Percentiles rank a stretch among this genome's conserved stretches.
Evolutionary conservation across 1,140 invertebrate species (phyloP).

Genomic region (Nebria ingens): DNA sequence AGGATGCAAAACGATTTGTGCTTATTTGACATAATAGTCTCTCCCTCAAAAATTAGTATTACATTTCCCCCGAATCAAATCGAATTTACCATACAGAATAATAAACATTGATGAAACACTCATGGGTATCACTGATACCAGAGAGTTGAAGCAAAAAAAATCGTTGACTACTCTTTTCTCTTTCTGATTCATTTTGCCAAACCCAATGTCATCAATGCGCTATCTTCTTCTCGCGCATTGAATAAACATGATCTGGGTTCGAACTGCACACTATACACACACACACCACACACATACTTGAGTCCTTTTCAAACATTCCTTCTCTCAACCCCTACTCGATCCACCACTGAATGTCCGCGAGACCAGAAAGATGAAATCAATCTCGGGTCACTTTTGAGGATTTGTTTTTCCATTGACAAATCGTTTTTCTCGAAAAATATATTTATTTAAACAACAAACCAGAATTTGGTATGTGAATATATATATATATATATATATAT

Average conservation of each 20-base stretch:
- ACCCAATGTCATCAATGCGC: neutral
- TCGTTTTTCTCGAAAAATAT: no score
- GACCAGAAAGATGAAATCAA: slow-evolving; percentile 2
- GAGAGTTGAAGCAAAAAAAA: neutral
- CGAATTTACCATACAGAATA: slow-evolving; percentile 2
- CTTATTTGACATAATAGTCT: neutral
- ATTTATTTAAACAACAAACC: no score
- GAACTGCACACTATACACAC: neutral
- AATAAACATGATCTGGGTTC: slow-evolving; percentile 7
- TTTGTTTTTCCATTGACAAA: no score
- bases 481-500: no score
- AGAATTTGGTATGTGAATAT: no score
- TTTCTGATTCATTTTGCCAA: neutral
- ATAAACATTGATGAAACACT: neutral
- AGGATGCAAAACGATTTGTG: no score
- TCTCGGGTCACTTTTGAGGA: neutral
- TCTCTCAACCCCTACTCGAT: neutral
- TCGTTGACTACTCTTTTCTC: no score
- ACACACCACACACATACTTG: neutral
- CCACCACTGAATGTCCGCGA: neutral
- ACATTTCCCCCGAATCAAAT: neutral
- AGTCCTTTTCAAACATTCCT: no score
- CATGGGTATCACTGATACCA: no score
- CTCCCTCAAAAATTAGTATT: neutral
- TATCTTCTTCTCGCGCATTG: neutral